Evolutionary conservation across 2,113 vertebrate species (phyloP).

Genomic region (Sinocyclocheilus grahami): DNA sequence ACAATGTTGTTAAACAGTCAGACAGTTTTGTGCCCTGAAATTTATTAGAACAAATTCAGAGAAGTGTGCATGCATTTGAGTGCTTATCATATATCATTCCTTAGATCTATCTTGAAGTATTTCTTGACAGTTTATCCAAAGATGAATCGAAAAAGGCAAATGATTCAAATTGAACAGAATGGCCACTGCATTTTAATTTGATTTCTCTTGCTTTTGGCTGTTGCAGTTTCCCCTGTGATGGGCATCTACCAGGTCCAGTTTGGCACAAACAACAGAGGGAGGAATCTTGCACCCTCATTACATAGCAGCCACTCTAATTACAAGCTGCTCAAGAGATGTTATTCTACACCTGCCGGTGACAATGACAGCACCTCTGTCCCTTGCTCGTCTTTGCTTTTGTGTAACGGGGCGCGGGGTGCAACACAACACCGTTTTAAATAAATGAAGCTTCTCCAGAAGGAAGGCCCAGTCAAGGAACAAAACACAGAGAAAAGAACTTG

Average conservation of each 20-base stretch:
- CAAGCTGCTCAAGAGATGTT: conserved; percentile 82
- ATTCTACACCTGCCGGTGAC: conserved; percentile 80
- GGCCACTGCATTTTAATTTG: background rate
- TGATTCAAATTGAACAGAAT: background rate
- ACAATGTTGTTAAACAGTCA: background rate
- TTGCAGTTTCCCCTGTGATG: conserved; percentile 22
- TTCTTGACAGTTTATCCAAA: background rate
- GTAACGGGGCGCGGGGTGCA: conserved; percentile 64
- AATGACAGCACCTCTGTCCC: conserved; percentile 75
- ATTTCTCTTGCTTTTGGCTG: conserved; percentile 6
- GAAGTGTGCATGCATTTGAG: background rate
- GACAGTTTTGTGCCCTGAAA: background rate
- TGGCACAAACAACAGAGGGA: conserved; percentile 72
- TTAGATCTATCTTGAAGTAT: background rate
- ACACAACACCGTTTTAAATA: conserved; percentile 77
- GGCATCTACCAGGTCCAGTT: conserved; percentile 67
- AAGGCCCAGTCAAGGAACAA: conserved; percentile 53
- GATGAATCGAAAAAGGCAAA: background rate
- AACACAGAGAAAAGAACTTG: conserved; percentile 45
- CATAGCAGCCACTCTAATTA: conserved; percentile 83
- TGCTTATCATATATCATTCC: background rate
- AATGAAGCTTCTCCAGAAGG: conserved; percentile 68
- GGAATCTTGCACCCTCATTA: conserved; percentile 86
- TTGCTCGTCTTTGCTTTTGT: conserved; percentile 70
- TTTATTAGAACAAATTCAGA: background rate